Base-by-base conservation (phyloP, 1,140 invertebrate genomes). In the Lepidurus arcticus region DNA sequence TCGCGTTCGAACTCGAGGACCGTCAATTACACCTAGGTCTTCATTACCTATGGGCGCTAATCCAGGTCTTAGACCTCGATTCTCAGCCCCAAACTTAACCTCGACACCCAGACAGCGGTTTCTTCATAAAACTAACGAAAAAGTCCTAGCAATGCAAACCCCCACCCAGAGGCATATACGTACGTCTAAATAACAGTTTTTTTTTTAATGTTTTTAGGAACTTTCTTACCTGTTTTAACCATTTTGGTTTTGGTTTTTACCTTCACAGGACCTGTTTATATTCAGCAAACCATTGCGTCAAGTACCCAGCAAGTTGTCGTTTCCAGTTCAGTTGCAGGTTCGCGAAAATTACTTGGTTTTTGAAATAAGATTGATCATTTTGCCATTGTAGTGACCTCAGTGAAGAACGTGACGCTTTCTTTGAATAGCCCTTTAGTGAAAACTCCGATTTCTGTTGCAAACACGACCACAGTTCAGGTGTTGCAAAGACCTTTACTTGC, bases 371-470 rank as follows among this genome's bases (percentile, higher is more conserved):
- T 9, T 21, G 45, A n/a, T 16, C n/a, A 16, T 65, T n/a, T 65
- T 34, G 2, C 34, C 2, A 4, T 21, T 3, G 13, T 21, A 65
- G 53, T n/a, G 21, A 65, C 53, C 5, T n/a, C 53, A 65, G 53
- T 65, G n/a, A 65, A 65, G 21, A 65, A 16, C n/a, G 53, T 65
- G 21, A 65, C 53, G 21, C 53, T 65, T n/a, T 7, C 53, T 65
- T 65, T 65, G 21, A 65, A 13, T n/a, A 65, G 53, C n/a, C 13
- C 53, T 9, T 21, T 65, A 1, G 53, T 16, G n/a, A 65, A 65
- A 65, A 65, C 53, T 65, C 53, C 53, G 7, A 65, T 65, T n/a
- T 65, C 53, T 7, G 53, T 65, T 65, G 53, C 53, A 65, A 65
- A 65, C 53, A 65, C 53, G 4, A 65, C 53, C 53, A 65, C 53